Conservation (phyloP, 2,888 invertebrate species). For the Bruchidius siliquastri region DNA sequence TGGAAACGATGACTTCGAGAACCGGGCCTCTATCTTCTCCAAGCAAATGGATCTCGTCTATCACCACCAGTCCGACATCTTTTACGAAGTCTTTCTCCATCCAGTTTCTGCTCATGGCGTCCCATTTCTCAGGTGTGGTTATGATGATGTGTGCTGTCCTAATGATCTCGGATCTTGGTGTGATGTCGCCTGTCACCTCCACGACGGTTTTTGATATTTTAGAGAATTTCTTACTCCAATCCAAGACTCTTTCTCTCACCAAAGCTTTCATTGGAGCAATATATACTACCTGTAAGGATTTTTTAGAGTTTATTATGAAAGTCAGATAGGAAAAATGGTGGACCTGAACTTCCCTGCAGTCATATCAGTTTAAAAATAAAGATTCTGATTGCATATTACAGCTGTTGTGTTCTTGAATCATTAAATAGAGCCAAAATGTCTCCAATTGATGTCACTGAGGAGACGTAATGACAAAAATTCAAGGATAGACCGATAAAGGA, state of each 20-base stretch:
- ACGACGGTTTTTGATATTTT: conserved; percentile 78
- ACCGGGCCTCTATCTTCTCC: conserved; percentile 88
- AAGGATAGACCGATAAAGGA: too few relatives aligned
- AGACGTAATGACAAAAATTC: too few relatives aligned
- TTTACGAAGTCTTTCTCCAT: conserved; percentile 92
- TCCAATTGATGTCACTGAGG: too few relatives aligned
- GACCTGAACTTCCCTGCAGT: too few relatives aligned
- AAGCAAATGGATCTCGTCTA: conserved; percentile 97
- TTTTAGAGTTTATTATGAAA: conserved; percentile 20
- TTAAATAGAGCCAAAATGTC: too few relatives aligned
- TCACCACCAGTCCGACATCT: conserved; percentile 85
- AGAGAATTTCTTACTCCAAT: conserved; percentile 82
- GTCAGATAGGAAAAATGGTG: too few relatives aligned
- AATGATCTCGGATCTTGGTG: conserved; percentile 82
- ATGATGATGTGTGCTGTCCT: conserved; percentile 86
- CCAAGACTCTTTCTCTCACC: conserved; percentile 91
- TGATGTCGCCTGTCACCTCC: conserved; percentile 91
- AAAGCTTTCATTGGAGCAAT: conserved; percentile 98
- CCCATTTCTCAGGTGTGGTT: conserved; percentile 99
- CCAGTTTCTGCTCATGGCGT: conserved; percentile 98
- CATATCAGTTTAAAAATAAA: too few relatives aligned
- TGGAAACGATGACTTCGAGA: conserved; percentile 94
- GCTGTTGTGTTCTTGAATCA: too few relatives aligned
- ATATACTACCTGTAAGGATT: conserved; percentile 71
- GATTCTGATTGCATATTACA: too few relatives aligned